Conservation (phyloP, 2,113 vertebrate genomes). For the Atrichornis clamosus region DNA sequence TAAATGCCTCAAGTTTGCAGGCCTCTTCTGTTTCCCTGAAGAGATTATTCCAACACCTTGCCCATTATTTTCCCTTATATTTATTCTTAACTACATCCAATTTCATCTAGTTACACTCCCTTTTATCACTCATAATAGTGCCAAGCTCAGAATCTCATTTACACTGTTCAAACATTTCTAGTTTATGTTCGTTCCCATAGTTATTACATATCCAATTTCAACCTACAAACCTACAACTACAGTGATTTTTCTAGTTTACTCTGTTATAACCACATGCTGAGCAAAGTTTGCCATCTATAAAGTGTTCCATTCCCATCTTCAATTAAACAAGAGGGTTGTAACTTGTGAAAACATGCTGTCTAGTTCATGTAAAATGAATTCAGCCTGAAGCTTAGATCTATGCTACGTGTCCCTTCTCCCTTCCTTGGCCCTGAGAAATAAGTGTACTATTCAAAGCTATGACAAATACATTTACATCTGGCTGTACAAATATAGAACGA, state of each 20-base stretch:
- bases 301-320: not conserved
- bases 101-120: not conserved
- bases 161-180: not conserved
- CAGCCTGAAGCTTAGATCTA: not conserved
- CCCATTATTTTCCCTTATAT: not conserved
- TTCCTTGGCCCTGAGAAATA: not conserved
- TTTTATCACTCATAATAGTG: not conserved
- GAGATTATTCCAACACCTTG: not conserved
- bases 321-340: not conserved
- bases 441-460: not conserved
- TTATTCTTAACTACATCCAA: not conserved
- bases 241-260: not conserved
- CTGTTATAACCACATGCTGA: not conserved
- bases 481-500: not conserved
- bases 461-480: constrained; percentile 10
- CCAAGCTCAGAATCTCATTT: not conserved
- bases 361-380: not conserved
- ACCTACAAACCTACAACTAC: not conserved
- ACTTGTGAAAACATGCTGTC: constrained; percentile 9
- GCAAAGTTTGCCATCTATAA: not conserved
- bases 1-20: not conserved
- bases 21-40: not conserved
- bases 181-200: not conserved
- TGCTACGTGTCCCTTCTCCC: not conserved
- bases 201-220: not conserved